These are phyloP conservation scores for Aramus guarauna DNA, from an alignment of 2,113 vertebrate genomes.

Conservation along the genomic window DNA sequence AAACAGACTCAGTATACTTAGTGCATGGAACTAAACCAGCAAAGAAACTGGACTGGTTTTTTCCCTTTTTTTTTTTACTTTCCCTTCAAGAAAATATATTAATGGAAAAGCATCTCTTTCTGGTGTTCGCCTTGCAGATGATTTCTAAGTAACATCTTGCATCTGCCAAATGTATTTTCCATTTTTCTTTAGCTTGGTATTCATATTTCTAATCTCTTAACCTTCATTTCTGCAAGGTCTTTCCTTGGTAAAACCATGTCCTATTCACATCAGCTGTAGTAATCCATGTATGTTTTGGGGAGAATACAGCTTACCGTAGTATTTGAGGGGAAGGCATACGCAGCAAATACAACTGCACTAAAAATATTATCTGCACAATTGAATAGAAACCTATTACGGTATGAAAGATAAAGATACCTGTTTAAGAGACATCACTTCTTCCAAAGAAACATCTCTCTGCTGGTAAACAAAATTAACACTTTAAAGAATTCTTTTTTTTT, in stretches of 20 bases:
- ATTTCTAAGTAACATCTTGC: neutral
- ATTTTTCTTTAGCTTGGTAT: neutral
- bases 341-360: neutral
- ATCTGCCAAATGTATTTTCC: neutral
- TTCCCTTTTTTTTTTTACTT: neutral
- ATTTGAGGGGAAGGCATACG: neutral
- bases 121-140: neutral
- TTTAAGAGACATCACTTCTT: neutral
- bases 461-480: slow-evolving; percentile 39
- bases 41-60: neutral
- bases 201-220: neutral
- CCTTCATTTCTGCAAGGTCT: neutral
- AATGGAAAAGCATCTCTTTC: neutral
- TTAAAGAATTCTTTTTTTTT: neutral
- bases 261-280: neutral
- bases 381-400: neutral
- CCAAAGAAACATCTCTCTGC: neutral
- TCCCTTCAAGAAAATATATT: neutral
- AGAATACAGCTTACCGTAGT: neutral
- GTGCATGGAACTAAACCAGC: neutral
- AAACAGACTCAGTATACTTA: neutral
- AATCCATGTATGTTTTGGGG: neutral
- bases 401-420: neutral
- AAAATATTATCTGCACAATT: neutral
- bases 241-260: neutral